Conservation (phyloP, 2,888 invertebrate genomes). For the Netelia fuscicornis region DNA sequence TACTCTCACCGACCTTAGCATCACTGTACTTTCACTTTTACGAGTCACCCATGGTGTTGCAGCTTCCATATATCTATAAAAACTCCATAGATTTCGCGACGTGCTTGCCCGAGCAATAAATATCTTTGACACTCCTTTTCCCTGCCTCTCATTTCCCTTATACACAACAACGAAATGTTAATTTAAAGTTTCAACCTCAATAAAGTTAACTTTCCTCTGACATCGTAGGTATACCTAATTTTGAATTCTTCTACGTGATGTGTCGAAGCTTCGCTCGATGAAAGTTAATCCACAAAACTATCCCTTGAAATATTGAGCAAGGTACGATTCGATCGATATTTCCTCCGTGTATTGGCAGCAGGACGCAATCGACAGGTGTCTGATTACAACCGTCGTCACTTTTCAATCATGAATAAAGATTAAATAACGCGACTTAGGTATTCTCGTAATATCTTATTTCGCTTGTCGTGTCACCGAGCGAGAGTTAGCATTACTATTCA, state of each 20-base stretch:
- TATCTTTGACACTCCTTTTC: constrained; percentile 52
- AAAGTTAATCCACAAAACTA: not conserved
- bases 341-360: not conserved
- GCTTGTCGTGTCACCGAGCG: not conserved
- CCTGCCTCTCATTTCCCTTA: constrained; percentile 4
- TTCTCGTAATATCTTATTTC: not conserved
- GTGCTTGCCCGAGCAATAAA: constrained; percentile 48
- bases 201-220: constrained; percentile 65
- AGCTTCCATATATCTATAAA: not conserved
- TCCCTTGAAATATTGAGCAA: not conserved
- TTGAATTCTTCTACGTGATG: not conserved
- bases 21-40: not conserved
- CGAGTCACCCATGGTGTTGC: not conserved
- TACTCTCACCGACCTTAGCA: not conserved
- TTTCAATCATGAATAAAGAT: not conserved
- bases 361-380: not conserved
- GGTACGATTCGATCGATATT: not conserved
- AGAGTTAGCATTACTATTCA: not conserved
- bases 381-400: not conserved
- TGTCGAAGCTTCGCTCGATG: not conserved
- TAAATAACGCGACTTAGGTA: not conserved
- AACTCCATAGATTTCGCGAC: not conserved
- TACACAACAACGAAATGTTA: constrained; percentile 66
- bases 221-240: constrained; percentile 43
- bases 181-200: constrained; percentile 72